Evolutionary conservation across 2,113 vertebrate species (phyloP).

Genomic region (Bettongia penicillata): DNA sequence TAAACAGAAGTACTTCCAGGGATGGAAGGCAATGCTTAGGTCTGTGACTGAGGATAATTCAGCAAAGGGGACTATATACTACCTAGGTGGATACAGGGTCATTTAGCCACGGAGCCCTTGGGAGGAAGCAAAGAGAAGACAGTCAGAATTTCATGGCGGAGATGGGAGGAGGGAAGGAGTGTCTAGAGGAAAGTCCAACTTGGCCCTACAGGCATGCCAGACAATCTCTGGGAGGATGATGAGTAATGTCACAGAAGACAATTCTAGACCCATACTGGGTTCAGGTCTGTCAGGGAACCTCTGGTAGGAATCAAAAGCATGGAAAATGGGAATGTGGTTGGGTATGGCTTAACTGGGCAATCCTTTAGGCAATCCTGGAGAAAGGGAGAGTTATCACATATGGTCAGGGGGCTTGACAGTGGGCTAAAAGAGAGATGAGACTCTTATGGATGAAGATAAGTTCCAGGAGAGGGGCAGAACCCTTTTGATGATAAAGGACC

Average conservation of each 20-base stretch:
- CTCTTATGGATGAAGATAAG: no score
- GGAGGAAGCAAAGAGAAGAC: background rate
- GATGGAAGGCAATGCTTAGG: background rate
- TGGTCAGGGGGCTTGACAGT: no score
- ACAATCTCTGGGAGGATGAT: background rate
- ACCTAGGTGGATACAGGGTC: background rate
- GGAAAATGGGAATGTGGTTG: no score
- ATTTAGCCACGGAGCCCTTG: background rate
- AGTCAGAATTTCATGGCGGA: background rate
- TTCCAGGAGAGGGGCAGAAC: no score
- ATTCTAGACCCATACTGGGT: background rate
- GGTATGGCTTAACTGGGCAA: no score
- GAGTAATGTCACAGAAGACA: background rate
- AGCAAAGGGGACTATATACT: background rate
- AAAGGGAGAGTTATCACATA: no score
- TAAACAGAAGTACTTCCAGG: background rate
- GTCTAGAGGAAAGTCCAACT: background rate
- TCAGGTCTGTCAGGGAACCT: background rate
- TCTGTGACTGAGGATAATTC: background rate
- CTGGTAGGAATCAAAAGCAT: background rate
- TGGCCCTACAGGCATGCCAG: background rate
- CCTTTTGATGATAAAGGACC: no score
- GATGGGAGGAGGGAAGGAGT: no score
- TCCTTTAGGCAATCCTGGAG: no score
- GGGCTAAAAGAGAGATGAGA: no score